These are phyloP conservation scores for Etheostoma perlongum DNA, from an alignment of 2,797 vertebrate genomes.

Conservation along the genomic window DNA sequence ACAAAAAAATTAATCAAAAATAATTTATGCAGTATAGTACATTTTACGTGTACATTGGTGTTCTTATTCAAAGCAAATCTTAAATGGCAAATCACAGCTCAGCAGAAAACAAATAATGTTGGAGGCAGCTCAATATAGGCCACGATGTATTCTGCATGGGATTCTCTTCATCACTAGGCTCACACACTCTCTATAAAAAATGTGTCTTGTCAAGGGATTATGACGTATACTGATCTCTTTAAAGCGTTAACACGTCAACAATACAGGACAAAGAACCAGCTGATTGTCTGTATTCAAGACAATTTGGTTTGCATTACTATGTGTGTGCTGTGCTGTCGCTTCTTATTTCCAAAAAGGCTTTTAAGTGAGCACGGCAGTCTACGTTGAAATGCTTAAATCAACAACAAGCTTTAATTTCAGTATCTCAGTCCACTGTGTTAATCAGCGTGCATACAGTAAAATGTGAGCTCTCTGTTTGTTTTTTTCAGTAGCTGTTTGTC, in stretches of 20 bases:
- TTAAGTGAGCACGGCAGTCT: conserved; percentile 43
- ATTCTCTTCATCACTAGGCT: conserved; percentile 52
- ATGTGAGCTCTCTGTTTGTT: conserved; percentile 15
- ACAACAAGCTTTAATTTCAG: conserved; percentile 22
- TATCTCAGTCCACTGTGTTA: conserved; percentile 22
- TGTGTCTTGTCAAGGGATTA: conserved; percentile 68
- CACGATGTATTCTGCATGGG: conserved; percentile 43
- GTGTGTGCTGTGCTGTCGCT: conserved; percentile 24
- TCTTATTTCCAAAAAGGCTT: conserved; percentile 45
- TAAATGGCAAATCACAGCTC: conserved; percentile 29
- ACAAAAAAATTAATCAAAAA: neutral
- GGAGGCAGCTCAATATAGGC: conserved; percentile 40
- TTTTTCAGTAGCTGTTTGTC: conserved; percentile 42
- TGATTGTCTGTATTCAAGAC: conserved; percentile 65
- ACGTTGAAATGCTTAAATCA: conserved; percentile 47
- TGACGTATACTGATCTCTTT: conserved; percentile 71
- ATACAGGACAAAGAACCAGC: conserved; percentile 66
- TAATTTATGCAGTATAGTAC: neutral
- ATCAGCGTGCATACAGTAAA: conserved; percentile 10
- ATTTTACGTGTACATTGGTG: neutral
- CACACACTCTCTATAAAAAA: conserved; percentile 48
- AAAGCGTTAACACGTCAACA: conserved; percentile 64
- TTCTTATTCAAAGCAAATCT: conserved; percentile 20
- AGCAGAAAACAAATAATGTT: conserved; percentile 51
- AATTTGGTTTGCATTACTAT: conserved; percentile 51